Evolutionary conservation across 2,113 vertebrate genomes (phyloP).

Genomic region (Thermophis baileyi): DNA sequence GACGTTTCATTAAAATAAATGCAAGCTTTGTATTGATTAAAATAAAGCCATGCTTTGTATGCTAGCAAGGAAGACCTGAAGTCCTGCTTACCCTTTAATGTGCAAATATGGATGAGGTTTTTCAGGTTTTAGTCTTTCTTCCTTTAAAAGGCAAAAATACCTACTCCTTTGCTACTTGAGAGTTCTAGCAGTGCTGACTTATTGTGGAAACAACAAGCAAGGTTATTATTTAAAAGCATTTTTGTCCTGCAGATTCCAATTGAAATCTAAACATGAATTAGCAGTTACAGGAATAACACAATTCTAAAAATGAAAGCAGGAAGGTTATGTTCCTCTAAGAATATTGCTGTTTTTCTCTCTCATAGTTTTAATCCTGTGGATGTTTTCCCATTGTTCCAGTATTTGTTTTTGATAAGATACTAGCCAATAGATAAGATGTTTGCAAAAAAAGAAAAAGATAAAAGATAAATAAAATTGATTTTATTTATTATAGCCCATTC

Average conservation of each 20-base stretch:
- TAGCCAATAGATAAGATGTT: neutral
- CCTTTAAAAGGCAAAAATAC: neutral
- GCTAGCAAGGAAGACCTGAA: neutral
- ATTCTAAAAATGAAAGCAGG: neutral
- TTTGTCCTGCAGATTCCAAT: neutral
- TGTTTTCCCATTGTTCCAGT: neutral
- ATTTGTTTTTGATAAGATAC: neutral
- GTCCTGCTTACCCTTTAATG: neutral
- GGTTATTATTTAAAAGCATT: neutral
- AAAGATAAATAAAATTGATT: neutral
- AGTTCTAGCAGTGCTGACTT: neutral
- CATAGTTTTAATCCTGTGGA: neutral
- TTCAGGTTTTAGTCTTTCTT: neutral
- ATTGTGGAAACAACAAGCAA: neutral
- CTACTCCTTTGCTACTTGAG: neutral
- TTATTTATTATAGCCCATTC: neutral
- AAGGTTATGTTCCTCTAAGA: neutral
- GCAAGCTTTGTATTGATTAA: neutral
- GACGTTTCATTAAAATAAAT: neutral
- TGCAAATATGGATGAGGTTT: neutral
- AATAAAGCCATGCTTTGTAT: neutral
- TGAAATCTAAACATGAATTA: neutral
- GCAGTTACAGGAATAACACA: neutral
- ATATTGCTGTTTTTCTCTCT: neutral
- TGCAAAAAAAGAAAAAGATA: neutral